Percentiles rank a stretch among this genome's conserved stretches.
Evolutionary conservation across 2,888 invertebrate species (phyloP).

Genomic region (Agriopis leucophaearia): DNA sequence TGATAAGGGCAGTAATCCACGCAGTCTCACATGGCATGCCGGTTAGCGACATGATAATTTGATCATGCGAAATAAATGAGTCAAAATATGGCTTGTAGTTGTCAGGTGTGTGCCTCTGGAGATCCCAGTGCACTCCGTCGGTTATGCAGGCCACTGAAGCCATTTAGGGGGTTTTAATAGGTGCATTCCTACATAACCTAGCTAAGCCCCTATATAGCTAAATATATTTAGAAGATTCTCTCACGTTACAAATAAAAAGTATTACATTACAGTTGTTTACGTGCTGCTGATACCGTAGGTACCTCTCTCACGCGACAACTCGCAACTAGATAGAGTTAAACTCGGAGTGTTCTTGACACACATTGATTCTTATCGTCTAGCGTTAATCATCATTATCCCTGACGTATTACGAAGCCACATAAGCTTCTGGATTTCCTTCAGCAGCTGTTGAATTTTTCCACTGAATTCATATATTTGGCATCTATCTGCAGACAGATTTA

Average conservation of each 20-base stretch:
- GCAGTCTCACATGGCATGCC: constrained; percentile 4
- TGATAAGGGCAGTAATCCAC: constrained; percentile 20
- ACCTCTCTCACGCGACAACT: constrained; percentile 9
- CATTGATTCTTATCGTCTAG: constrained; percentile 40
- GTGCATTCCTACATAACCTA: too few relatives aligned
- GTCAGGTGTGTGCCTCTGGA: constrained; percentile 3
- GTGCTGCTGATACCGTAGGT: background rate
- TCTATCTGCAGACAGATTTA: background rate
- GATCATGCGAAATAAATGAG: background rate
- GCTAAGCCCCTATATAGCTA: too few relatives aligned
- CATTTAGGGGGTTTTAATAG: too few relatives aligned
- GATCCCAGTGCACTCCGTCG: too few relatives aligned
- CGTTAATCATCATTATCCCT: constrained; percentile 41
- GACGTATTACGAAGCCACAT: constrained; percentile 25
- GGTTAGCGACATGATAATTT: constrained; percentile 28
- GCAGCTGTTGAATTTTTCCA: constrained; percentile 21
- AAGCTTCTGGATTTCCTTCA: constrained; percentile 31
- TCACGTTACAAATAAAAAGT: too few relatives aligned
- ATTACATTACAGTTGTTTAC: constrained; percentile 4
- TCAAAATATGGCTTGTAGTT: constrained; percentile 15
- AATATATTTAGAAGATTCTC: too few relatives aligned
- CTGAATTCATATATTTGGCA: background rate
- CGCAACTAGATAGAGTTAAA: constrained; percentile 24
- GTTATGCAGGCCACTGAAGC: too few relatives aligned
- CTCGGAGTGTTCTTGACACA: constrained; percentile 42